These are phyloP conservation scores for Zoroaster sp. DNA, from an alignment of 53 echinoderm and acorn worm genomes.

Conservation along the genomic window DNA sequence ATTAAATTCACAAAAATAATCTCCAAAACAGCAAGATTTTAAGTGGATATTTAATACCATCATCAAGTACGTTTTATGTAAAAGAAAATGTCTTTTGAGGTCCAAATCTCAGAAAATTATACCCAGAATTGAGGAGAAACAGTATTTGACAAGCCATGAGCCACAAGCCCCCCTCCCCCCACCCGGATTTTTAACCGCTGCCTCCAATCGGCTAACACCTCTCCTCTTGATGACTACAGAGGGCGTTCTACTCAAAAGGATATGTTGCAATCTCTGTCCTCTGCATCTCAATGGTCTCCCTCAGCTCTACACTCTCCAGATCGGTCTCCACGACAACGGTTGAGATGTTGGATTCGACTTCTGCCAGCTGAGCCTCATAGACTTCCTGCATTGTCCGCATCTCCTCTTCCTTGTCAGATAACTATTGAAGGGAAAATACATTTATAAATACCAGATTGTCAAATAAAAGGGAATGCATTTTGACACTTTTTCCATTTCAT, in stretches of 20 bases:
- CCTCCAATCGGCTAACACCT: neutral
- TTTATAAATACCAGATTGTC: too few species aligned
- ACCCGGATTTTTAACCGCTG: neutral
- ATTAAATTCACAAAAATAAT: too few species aligned
- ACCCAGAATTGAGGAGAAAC: neutral
- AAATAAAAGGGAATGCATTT: too few species aligned
- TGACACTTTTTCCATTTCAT: too few species aligned
- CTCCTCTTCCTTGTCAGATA: constrained; percentile 69
- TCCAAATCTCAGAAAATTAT: neutral
- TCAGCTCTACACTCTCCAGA: constrained; percentile 28
- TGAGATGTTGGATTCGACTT: constrained; percentile 75
- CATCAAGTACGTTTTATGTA: too few species aligned
- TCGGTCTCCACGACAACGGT: constrained; percentile 80
- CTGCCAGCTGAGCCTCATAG: constrained; percentile 71
- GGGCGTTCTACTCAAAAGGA: constrained; percentile 64
- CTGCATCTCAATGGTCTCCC: constrained; percentile 49
- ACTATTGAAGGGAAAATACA: constrained; percentile 45
- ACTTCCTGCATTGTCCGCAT: neutral
- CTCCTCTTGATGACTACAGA: neutral
- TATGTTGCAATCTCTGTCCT: constrained; percentile 74
- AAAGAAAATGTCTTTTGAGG: too few species aligned
- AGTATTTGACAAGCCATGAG: neutral
- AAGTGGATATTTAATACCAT: too few species aligned
- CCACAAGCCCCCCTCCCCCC: neutral
- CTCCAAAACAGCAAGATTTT: too few species aligned